phyloP scores from a whole-genome alignment of 2,797 vertebrate species.

The Pteropus rufus region DNA sequence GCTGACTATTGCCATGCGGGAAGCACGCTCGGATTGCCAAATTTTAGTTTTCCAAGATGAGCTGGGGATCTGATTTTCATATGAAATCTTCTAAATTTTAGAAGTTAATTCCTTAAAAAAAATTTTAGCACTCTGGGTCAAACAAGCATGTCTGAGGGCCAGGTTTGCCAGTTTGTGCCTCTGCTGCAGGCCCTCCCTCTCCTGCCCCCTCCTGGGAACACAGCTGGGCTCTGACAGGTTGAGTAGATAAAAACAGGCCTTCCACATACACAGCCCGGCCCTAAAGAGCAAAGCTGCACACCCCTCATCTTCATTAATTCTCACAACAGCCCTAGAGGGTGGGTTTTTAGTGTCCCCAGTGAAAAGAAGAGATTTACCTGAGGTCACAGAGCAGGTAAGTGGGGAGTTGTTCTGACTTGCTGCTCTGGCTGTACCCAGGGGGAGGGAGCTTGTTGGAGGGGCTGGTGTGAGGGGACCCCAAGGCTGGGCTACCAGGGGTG shows the following conservation, averaged over 20 bases:
- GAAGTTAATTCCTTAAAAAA: background rate
- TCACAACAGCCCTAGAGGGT: background rate
- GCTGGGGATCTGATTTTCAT: conserved; percentile 2
- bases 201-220: conserved; percentile 40
- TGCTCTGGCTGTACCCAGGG: background rate
- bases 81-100: conserved; percentile 10
- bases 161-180: conserved; percentile 15
- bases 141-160: background rate
- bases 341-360: background rate
- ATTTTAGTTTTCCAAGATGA: conserved; percentile 31
- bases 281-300: background rate
- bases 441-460: background rate
- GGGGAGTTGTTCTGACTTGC: background rate
- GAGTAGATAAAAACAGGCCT: conserved; percentile 68
- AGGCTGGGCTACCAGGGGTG: background rate
- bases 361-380: background rate
- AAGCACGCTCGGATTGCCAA: background rate
- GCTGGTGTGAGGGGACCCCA: background rate
- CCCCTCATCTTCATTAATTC: conserved; percentile 35
- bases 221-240: conserved; percentile 71
- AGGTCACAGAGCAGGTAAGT: background rate
- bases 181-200: background rate
- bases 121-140: background rate
- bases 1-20: background rate
- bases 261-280: conserved; percentile 42